phyloP scores from a whole-genome alignment of 2,113 vertebrate species.

The Sander vitreus region DNA sequence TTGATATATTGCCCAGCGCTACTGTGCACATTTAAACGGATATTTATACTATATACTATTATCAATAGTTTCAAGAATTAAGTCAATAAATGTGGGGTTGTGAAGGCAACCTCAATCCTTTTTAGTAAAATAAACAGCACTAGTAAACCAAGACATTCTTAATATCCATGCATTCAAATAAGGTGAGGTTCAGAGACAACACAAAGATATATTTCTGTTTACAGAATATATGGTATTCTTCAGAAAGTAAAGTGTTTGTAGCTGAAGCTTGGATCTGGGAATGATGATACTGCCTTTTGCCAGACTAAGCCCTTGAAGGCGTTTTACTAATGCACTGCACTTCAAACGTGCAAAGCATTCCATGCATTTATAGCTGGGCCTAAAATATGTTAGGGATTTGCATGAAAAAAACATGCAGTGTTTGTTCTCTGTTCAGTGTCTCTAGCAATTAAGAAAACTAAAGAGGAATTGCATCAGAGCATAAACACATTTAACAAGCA shows the following conservation, averaged over 20 bases:
- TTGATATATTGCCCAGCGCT: too few relatives aligned
- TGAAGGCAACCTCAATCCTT: background rate
- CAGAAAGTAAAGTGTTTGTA: conserved; percentile 69
- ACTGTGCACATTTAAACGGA: background rate
- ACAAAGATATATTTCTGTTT: conserved; percentile 36
- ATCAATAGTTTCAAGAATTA: background rate
- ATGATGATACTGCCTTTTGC: conserved; percentile 65
- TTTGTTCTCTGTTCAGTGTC: conserved; percentile 62
- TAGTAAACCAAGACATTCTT: background rate
- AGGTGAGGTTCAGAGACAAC: conserved; percentile 19
- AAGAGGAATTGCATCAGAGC: conserved; percentile 70
- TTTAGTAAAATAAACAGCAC: background rate
- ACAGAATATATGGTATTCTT: conserved; percentile 52
- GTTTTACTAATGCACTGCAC: conserved; percentile 70
- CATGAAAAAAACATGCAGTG: conserved; percentile 62
- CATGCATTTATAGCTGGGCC: conserved; percentile 66
- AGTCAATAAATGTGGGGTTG: background rate
- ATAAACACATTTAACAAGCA: conserved; percentile 62
- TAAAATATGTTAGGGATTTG: conserved; percentile 76
- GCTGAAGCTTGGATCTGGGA: conserved; percentile 60
- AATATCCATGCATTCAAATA: conserved; percentile 20
- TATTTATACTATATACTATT: too few relatives aligned
- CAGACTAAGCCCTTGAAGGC: conserved; percentile 75
- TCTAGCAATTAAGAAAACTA: conserved; percentile 70
- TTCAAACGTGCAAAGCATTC: conserved; percentile 68